phyloP scores from a whole-genome alignment of 2,113 vertebrate genomes.

The Rhynchomys soricoides region DNA sequence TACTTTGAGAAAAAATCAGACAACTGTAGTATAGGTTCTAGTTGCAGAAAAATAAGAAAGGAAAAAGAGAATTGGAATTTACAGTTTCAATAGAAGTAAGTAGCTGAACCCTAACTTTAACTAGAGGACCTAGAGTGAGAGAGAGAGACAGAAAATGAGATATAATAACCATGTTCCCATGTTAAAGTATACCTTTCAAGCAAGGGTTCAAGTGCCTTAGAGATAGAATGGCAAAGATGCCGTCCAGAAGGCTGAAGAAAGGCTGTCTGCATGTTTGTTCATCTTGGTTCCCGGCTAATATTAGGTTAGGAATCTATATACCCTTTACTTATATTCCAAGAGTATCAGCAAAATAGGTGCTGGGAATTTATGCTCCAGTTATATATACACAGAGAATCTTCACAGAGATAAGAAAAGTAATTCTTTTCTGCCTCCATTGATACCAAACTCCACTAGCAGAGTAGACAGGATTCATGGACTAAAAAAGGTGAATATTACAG shows the following conservation, averaged over 20 bases:
- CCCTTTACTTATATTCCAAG: conserved; percentile 67
- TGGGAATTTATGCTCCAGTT: conserved; percentile 24
- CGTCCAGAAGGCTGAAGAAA: conserved; percentile 41
- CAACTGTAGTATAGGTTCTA: conserved; percentile 13
- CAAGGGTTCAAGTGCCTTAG: conserved; percentile 16
- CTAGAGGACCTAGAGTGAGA: conserved; percentile 46
- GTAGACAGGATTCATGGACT: no score
- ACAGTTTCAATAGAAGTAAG: conserved; percentile 53
- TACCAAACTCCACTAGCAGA: not conserved
- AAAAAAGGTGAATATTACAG: not conserved
- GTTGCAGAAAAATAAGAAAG: not conserved
- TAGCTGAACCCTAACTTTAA: conserved; percentile 52
- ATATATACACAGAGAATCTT: not conserved
- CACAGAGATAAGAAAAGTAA: conserved; percentile 10
- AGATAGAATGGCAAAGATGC: conserved; percentile 54
- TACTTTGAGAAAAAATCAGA: conserved; percentile 8
- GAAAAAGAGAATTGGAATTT: conserved; percentile 14
- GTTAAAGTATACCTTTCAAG: conserved; percentile 75
- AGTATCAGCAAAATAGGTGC: conserved; percentile 66
- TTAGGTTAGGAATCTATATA: conserved; percentile 43
- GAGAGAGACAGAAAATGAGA: conserved; percentile 75
- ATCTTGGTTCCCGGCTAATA: conserved; percentile 64
- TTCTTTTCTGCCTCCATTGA: not conserved
- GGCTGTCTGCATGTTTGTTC: conserved; percentile 48
- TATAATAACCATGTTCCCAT: conserved; percentile 74